A percentile compares a stretch with the other conserved stretches of the same genome.
These are phyloP conservation scores for Neodiprion lecontei DNA, from an alignment of 1,140 invertebrate genomes.

Conservation along the genomic window DNA sequence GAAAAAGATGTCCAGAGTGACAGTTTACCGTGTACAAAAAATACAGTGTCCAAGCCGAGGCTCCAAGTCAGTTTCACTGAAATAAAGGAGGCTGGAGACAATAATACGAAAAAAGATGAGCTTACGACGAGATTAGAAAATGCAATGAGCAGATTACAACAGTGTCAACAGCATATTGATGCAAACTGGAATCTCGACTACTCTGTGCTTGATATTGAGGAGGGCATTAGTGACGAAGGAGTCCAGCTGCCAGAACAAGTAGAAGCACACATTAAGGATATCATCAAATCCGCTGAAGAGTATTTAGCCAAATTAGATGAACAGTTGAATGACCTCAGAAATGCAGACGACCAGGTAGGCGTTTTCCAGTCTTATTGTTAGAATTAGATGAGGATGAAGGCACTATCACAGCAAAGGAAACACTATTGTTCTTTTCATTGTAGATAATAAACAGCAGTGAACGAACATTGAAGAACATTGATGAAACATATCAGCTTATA, in stretches of 20 bases:
- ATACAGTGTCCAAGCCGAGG: not conserved
- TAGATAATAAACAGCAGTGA: conserved; percentile 35
- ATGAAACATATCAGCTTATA: conserved; percentile 34
- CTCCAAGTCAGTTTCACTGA: conserved; percentile 9
- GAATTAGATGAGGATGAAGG: too few species aligned
- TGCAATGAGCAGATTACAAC: conserved; percentile 31
- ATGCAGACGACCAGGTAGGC: conserved; percentile 35
- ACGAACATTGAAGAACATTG: conserved; percentile 33
- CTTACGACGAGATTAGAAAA: conserved; percentile 21
- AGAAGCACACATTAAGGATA: conserved; percentile 31
- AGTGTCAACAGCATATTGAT: conserved; percentile 24
- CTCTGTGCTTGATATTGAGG: conserved; percentile 17
- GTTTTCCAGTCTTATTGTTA: too few species aligned
- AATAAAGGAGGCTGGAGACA: conserved; percentile 8
- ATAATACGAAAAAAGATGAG: conserved; percentile 21
- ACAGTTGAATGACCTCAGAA: conserved; percentile 36
- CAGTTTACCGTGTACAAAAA: not conserved
- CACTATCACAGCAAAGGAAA: not conserved
- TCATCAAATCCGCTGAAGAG: conserved; percentile 32
- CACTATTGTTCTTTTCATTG: conserved; percentile 15
- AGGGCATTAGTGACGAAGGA: not conserved
- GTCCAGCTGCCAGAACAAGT: conserved; percentile 29
- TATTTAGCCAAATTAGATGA: conserved; percentile 36
- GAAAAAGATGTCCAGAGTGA: not conserved
- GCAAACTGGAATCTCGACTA: conserved; percentile 19